phyloP scores from a whole-genome alignment of 2,797 vertebrate species.

The Tachyglossus aculeatus region DNA sequence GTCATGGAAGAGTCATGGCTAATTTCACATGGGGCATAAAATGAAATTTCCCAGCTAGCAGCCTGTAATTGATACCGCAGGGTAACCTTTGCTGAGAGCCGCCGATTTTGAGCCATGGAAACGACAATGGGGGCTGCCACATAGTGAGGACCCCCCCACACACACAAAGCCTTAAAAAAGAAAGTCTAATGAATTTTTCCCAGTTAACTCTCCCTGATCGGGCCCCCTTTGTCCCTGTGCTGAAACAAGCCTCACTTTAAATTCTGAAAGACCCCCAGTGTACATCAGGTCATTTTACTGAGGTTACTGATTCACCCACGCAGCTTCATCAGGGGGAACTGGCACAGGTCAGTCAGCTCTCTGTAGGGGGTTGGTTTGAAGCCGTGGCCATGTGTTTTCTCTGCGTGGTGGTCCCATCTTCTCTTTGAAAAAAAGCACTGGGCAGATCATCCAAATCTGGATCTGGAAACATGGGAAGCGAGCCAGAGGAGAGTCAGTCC shows the following conservation, averaged over 20 bases:
- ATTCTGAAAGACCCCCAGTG: not conserved
- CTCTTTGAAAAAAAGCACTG: too few species aligned
- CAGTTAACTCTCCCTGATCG: not conserved
- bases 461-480: too few species aligned
- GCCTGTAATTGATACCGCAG: constrained; percentile 70
- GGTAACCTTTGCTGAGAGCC: constrained; percentile 63
- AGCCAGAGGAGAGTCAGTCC: too few species aligned
- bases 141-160: constrained; percentile 29
- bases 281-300: constrained; percentile 34
- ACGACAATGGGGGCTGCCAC: not conserved
- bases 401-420: too few species aligned
- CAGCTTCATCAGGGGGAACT: constrained; percentile 6
- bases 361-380: not conserved
- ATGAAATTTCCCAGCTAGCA: constrained; percentile 76
- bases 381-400: too few species aligned
- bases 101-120: constrained; percentile 45
- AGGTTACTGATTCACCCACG: constrained; percentile 30
- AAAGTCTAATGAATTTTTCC: not conserved
- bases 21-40: constrained; percentile 69
- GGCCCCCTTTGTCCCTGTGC: constrained; percentile 17
- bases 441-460: too few species aligned
- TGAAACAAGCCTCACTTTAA: constrained; percentile 8
- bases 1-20: constrained; percentile 65
- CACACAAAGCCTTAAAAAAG: not conserved
- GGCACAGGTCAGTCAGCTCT: constrained; percentile 4